phyloP scores from a whole-genome alignment of 2,113 vertebrate species.

The Malurus melanocephalus region DNA sequence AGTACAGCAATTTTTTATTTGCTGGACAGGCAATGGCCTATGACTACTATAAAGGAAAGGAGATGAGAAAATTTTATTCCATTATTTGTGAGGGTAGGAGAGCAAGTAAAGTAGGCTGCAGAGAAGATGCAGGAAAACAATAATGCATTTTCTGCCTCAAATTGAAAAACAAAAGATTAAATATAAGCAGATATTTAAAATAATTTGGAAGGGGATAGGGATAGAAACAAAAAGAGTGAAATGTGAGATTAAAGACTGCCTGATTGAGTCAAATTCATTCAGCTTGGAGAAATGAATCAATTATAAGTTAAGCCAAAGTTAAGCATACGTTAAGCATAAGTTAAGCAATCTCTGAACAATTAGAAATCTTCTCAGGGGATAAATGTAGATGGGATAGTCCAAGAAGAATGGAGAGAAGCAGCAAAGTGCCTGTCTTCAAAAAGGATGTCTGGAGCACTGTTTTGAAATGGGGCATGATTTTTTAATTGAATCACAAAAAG shows the following conservation, averaged over 20 bases:
- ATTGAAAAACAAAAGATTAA: background rate
- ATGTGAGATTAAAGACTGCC: background rate
- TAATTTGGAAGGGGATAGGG: background rate
- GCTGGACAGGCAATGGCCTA: background rate
- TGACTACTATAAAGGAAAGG: background rate
- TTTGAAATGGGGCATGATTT: background rate
- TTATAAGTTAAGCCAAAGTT: background rate
- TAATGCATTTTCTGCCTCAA: background rate
- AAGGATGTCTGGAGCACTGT: background rate
- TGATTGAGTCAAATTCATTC: background rate
- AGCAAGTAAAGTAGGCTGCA: background rate
- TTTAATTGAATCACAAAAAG: background rate
- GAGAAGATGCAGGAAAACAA: background rate
- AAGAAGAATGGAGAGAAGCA: background rate
- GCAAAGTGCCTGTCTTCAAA: background rate
- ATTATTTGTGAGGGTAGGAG: background rate
- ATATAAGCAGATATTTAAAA: background rate
- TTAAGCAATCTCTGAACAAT: background rate
- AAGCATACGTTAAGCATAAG: too few species aligned
- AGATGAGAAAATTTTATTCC: background rate
- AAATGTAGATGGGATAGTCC: background rate
- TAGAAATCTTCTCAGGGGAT: background rate
- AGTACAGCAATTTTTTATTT: conserved; percentile 30
- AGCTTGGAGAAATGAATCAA: background rate
- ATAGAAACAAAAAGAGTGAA: background rate